Base-by-base conservation (phyloP, 1,140 invertebrate genomes). In the Heliconius nattereri region DNA sequence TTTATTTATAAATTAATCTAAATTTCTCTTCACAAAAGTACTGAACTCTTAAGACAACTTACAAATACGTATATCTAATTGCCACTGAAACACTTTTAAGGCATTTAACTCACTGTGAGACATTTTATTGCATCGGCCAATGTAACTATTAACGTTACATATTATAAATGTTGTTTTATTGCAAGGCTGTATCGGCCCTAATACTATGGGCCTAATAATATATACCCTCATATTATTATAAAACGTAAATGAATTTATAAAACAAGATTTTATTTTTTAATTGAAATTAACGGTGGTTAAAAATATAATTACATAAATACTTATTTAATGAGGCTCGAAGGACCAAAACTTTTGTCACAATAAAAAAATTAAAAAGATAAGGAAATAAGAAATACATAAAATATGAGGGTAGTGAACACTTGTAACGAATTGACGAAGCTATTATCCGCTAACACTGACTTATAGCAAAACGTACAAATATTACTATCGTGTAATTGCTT, bases 371-470 rank as follows among this genome's bases (percentile, higher is more conserved):
- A 66, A 66, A 23, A 66, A 35, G 35, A 35, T 8, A 35, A 20
- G 0, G 37, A 20, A 71, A 35, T 5, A n/a, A 37, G 5, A 9
- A 3, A 71, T 20, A 35, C 29, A 71, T 37, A 71, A 45, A 45
- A 45, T n/a, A 72, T 72, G 71, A 72, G 35, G 71, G 71, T 20
- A 72, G 19, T 72, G 29, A 37, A 40, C 35, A 37, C 35, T 72
- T 16, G 35, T 40, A 72, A 37, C 35, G 29, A 72, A 80, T 73
- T 73, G 74, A 80, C 78, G 78, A 54, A 78, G 78, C 71, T 35
- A n/a, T n/a, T 71, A 76, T 26, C n/a, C n/a, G 74, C 78, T 80
- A 76, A 80, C 74, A 76, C 29, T 75, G 75, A 79, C 52, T 70
- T 72, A 76, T 32, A 71, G 78, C 78, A 49, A 73, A 73, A 23